phyloP scores from a whole-genome alignment of 2,113 vertebrate species.

The Axis porcinus region DNA sequence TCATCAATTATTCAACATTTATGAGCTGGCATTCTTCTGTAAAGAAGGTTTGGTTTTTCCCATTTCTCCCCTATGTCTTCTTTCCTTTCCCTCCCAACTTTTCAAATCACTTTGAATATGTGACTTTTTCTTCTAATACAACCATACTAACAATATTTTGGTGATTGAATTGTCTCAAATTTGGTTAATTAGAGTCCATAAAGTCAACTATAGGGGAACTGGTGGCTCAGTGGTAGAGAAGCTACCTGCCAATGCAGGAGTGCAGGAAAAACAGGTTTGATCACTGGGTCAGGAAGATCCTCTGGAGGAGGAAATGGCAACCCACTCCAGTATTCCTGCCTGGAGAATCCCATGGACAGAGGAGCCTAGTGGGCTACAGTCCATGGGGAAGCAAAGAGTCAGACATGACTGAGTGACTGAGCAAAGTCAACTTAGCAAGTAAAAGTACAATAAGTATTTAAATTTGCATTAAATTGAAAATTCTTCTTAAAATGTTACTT shows the following conservation, averaged over 20 bases:
- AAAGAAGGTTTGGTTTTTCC: slow-evolving; percentile 4
- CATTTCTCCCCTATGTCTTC: neutral
- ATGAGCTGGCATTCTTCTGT: neutral
- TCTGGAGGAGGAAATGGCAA: neutral
- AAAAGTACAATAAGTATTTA: neutral
- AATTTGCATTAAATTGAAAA: neutral
- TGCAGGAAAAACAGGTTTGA: neutral
- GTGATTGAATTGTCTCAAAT: neutral
- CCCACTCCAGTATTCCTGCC: neutral
- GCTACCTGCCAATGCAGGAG: neutral
- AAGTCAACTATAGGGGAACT: neutral
- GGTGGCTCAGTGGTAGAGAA: neutral
- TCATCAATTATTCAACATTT: neutral
- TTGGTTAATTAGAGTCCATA: neutral
- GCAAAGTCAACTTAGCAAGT: neutral
- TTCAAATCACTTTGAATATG: neutral
- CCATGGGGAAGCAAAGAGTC: neutral
- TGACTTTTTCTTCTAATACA: slow-evolving; percentile 27
- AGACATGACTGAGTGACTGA: neutral
- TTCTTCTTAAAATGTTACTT: neutral
- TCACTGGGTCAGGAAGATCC: neutral
- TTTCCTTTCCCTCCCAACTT: neutral
- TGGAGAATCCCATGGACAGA: neutral
- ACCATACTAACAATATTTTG: neutral
- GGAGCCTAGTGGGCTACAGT: neutral